Conservation (phyloP, 1,140 invertebrate species). For the Aphaenogaster floridana region DNA sequence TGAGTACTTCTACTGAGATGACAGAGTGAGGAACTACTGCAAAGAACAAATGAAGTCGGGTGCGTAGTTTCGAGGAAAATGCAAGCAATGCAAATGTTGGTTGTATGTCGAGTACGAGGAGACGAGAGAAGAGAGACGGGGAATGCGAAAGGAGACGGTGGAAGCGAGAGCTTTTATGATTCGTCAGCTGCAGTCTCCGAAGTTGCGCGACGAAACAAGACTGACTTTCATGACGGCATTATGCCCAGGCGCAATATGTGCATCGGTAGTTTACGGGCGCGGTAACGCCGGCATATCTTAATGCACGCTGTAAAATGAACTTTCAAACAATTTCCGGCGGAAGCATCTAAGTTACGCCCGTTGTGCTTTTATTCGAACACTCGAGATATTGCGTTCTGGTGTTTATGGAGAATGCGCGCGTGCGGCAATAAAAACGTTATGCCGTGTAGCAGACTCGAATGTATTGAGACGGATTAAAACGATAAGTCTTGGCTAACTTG, state of each 20-base stretch:
- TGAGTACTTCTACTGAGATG: not conserved
- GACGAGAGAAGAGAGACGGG: constrained; percentile 11
- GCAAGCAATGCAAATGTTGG: constrained; percentile 45
- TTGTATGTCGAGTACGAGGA: constrained; percentile 4
- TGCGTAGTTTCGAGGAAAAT: constrained; percentile 29
- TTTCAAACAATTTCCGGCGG: constrained; percentile 58
- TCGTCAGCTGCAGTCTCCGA: constrained; percentile 65
- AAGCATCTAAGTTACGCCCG: constrained; percentile 30
- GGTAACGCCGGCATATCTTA: constrained; percentile 62
- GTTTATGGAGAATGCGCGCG: constrained; percentile 42
- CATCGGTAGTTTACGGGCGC: constrained; percentile 66
- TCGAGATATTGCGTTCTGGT: constrained; percentile 57
- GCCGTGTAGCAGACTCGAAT: constrained; percentile 20
- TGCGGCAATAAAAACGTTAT: constrained; percentile 50
- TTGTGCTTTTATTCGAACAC: constrained; percentile 48
- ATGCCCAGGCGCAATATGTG: constrained; percentile 68
- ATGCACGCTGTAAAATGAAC: constrained; percentile 66
- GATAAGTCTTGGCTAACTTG: not conserved
- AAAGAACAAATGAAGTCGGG: constrained; percentile 28
- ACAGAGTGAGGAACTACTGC: not conserved
- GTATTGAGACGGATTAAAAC: constrained; percentile 20
- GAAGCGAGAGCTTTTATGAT: constrained; percentile 66
- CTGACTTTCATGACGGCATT: constrained; percentile 68
- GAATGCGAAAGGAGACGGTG: constrained; percentile 15
- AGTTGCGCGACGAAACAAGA: constrained; percentile 50